phyloP scores from a whole-genome alignment of 2,888 invertebrate genomes.

The Drosophila ezoana region DNA sequence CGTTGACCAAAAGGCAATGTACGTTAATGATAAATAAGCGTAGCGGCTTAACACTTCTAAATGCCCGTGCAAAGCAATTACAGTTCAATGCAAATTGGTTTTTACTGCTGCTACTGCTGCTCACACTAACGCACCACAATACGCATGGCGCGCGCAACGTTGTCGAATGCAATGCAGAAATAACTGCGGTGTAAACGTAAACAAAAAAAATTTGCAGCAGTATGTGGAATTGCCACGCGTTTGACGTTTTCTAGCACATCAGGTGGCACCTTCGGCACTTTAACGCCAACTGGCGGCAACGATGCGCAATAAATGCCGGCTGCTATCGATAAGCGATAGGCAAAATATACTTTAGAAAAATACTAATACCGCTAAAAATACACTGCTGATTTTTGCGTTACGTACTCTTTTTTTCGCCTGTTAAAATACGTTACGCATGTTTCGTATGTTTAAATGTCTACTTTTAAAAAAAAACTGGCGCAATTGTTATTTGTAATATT shows the following conservation, averaged over 20 bases:
- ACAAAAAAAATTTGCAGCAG: slow-evolving; percentile 52
- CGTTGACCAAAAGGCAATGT: slow-evolving; percentile 61
- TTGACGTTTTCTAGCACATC: slow-evolving; percentile 64
- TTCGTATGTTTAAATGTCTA: neutral
- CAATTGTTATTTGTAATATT: slow-evolving; percentile 13
- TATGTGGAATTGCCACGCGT: slow-evolving; percentile 53
- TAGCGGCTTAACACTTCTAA: slow-evolving; percentile 23
- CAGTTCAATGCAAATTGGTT: slow-evolving; percentile 17
- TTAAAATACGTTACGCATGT: slow-evolving; percentile 1
- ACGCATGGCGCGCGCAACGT: slow-evolving; percentile 30
- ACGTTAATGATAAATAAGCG: slow-evolving; percentile 56
- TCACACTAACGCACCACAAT: slow-evolving; percentile 22
- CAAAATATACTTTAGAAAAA: slow-evolving; percentile 24
- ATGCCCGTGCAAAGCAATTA: slow-evolving; percentile 8
- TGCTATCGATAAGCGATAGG: slow-evolving; percentile 14
- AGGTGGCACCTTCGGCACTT: slow-evolving; percentile 49
- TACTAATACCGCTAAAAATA: too few relatives aligned
- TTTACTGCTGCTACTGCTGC: neutral
- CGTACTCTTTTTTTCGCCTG: neutral
- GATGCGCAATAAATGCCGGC: slow-evolving; percentile 16
- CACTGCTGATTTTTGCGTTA: slow-evolving; percentile 12
- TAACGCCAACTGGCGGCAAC: slow-evolving; percentile 44
- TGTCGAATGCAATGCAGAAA: slow-evolving; percentile 38
- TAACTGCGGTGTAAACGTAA: slow-evolving; percentile 68
- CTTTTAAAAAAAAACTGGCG: slow-evolving; percentile 9